Conservation (phyloP, 2,113 vertebrate genomes). For the Cyphomyrus discorhynchus region DNA sequence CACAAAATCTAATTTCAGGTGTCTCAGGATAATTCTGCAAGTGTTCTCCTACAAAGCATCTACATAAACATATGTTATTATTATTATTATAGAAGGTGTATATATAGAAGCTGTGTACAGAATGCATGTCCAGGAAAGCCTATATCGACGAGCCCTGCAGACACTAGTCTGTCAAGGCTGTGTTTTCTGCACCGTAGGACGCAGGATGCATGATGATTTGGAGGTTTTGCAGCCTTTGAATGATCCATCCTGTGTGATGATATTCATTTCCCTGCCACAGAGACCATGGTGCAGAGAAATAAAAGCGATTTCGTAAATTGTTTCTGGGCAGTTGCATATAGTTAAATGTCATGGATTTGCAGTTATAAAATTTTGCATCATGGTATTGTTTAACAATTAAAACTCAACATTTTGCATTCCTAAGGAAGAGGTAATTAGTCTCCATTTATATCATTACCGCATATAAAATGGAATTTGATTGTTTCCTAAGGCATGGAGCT, state of each 20-base stretch:
- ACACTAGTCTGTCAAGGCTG: not conserved
- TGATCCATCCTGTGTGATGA: not conserved
- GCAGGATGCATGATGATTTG: not conserved
- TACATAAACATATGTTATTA: not conserved
- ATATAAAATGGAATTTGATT: conserved; percentile 2
- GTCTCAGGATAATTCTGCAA: not conserved
- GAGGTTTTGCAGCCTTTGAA: not conserved
- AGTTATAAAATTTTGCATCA: not conserved
- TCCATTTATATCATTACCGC: conserved; percentile 5
- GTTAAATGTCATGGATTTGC: not conserved
- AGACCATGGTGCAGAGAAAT: not conserved
- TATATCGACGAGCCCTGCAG: not conserved
- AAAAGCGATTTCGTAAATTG: not conserved
- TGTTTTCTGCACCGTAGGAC: not conserved
- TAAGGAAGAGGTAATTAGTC: conserved; percentile 12
- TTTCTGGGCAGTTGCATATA: not conserved
- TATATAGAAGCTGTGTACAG: not conserved
- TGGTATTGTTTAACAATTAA: not conserved
- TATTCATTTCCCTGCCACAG: not conserved
- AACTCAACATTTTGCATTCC: not conserved
- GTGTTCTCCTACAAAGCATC: not conserved
- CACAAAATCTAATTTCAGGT: not conserved
- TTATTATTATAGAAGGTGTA: not conserved
- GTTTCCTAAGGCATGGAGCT: not conserved
- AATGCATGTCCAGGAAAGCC: not conserved